Conservation (phyloP, 2,113 vertebrate species). For the Passer domesticus region DNA sequence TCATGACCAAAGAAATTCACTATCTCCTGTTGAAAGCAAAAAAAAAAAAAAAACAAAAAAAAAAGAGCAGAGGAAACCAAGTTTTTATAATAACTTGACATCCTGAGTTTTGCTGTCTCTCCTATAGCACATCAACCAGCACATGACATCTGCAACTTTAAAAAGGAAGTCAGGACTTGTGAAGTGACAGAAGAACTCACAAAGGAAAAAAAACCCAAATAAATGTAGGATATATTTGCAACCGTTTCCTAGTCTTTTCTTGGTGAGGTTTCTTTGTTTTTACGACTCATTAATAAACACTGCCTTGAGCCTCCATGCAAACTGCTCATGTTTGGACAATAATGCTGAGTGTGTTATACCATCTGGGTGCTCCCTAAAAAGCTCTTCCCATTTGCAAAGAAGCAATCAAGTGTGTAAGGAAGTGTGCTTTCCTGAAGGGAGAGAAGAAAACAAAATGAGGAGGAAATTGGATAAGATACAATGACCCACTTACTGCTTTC, state of each 20-base stretch:
- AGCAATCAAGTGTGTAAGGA: constrained; percentile 10
- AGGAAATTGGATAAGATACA: neutral
- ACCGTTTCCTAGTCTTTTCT: neutral
- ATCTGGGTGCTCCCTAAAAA: neutral
- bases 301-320: neutral
- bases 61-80: accelerated
- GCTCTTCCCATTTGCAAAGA: neutral
- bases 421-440: neutral
- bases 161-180: neutral
- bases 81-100: neutral
- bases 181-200: neutral
- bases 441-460: neutral
- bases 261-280: neutral
- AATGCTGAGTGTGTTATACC: neutral
- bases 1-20: neutral
- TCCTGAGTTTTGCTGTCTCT: neutral
- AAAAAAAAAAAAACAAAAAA: no score
- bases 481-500: neutral
- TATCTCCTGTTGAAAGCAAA: neutral
- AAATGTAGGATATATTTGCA: accelerated
- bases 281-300: neutral
- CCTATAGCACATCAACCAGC: neutral
- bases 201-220: neutral
- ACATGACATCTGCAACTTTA: neutral
- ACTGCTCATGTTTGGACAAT: neutral